Evolutionary conservation across 2,888 invertebrate genomes (phyloP).

Genomic region (Acrocyrtus sp.): DNA sequence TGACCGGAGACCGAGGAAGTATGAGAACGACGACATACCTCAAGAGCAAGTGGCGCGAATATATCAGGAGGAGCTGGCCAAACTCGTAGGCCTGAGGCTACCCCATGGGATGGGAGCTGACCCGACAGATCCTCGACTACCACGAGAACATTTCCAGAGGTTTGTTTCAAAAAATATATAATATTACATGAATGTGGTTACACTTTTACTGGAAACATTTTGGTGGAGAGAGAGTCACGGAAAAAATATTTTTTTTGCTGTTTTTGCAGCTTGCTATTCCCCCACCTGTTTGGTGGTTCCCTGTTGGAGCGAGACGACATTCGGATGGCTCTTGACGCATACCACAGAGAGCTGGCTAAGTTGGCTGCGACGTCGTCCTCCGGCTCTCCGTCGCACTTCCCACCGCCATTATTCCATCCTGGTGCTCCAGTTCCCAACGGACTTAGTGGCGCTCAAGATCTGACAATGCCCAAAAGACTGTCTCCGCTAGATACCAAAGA

Average conservation of each 20-base stretch:
- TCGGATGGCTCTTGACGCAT: conserved; percentile 88
- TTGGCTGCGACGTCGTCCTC: conserved; percentile 70
- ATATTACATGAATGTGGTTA: neutral
- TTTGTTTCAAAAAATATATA: conserved; percentile 67
- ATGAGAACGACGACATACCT: conserved; percentile 93
- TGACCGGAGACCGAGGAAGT: conserved; percentile 82
- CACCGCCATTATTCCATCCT: conserved; percentile 76
- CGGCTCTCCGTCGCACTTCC: conserved; percentile 73
- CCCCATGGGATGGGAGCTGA: conserved; percentile 68
- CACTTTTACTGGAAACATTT: neutral
- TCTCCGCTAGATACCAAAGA: conserved; percentile 68
- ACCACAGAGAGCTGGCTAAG: conserved; percentile 92
- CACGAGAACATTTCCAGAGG: conserved; percentile 82
- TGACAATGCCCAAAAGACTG: conserved; percentile 79
- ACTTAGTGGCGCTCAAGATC: conserved; percentile 77
- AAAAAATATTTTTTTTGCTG: conserved; percentile 12
- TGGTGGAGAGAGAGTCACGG: neutral
- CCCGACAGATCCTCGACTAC: conserved; percentile 59
- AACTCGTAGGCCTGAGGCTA: conserved; percentile 85
- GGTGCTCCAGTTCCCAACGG: conserved; percentile 65
- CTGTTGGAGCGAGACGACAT: conserved; percentile 76
- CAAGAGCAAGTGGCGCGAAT: conserved; percentile 95
- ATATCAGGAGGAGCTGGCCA: conserved; percentile 94
- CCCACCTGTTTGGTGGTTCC: conserved; percentile 84
- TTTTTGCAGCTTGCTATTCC: conserved; percentile 74